Evolutionary conservation across 2,888 invertebrate species (phyloP).

Genomic region (Drosophila mimetica): DNA sequence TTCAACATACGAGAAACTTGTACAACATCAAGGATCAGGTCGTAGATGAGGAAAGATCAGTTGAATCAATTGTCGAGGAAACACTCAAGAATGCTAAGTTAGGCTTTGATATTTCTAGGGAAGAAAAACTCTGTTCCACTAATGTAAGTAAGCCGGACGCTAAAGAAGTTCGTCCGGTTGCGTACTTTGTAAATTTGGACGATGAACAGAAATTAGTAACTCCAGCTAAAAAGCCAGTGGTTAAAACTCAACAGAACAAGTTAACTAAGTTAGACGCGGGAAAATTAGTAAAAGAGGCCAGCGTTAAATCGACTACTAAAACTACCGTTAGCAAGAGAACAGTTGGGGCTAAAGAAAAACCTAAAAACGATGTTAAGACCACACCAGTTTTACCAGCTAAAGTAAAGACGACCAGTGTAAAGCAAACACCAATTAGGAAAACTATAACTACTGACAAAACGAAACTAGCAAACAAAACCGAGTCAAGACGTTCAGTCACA

Average conservation of each 20-base stretch:
- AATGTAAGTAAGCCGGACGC: constrained; percentile 8
- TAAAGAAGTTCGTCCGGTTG: constrained; percentile 61
- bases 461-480: constrained; percentile 50
- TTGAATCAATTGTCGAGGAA: constrained; percentile 65
- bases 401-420: constrained; percentile 18
- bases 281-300: constrained; percentile 7
- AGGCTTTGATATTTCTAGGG: neutral
- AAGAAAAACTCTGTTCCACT: neutral
- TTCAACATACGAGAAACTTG: constrained; percentile 31
- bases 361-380: constrained; percentile 26
- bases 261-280: neutral
- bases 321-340: constrained; percentile 17
- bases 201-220: constrained; percentile 32
- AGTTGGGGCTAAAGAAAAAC: constrained; percentile 35
- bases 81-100: constrained; percentile 54
- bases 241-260: constrained; percentile 15
- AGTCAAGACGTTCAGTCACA: constrained; percentile 69
- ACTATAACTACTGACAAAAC: constrained; percentile 20
- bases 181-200: constrained; percentile 76
- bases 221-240: constrained; percentile 22
- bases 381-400: constrained; percentile 24
- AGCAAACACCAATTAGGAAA: constrained; percentile 32
- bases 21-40: constrained; percentile 3
- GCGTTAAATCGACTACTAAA: constrained; percentile 7
- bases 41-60: constrained; percentile 39